phyloP scores from a whole-genome alignment of 2,888 invertebrate species.

The Zygogramma bicolorata region DNA sequence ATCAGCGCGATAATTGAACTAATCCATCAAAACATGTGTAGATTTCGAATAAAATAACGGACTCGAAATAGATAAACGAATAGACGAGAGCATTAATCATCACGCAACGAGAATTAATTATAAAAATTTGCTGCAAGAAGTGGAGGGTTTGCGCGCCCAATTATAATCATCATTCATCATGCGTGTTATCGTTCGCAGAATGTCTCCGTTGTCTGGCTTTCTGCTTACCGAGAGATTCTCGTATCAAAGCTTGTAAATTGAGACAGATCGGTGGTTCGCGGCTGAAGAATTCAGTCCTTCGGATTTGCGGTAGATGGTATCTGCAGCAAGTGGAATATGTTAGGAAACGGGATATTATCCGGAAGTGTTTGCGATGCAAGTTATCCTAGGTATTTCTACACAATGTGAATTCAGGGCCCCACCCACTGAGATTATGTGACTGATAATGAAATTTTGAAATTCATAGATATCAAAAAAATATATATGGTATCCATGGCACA shows the following conservation, averaged over 20 bases:
- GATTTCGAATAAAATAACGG: slow-evolving; percentile 30
- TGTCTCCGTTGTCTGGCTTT: slow-evolving; percentile 57
- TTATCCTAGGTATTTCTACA: not conserved
- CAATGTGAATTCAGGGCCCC: too few species aligned
- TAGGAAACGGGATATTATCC: not conserved
- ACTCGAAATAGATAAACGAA: slow-evolving; percentile 39
- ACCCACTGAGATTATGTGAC: too few species aligned
- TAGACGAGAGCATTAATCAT: slow-evolving; percentile 39
- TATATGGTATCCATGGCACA: too few species aligned
- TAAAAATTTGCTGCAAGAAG: slow-evolving; percentile 37
- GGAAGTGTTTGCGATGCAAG: not conserved
- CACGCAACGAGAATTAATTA: slow-evolving; percentile 37
- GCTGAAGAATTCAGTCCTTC: not conserved
- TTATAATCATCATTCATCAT: slow-evolving; percentile 63
- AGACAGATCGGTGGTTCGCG: not conserved
- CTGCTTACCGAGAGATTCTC: slow-evolving; percentile 57
- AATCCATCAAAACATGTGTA: slow-evolving; percentile 29
- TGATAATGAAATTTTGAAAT: too few species aligned
- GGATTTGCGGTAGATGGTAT: not conserved
- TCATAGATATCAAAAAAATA: too few species aligned
- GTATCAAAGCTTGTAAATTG: slow-evolving; percentile 45
- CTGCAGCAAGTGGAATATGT: not conserved
- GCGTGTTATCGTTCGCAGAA: slow-evolving; percentile 62
- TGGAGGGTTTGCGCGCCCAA: slow-evolving; percentile 51
- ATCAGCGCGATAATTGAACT: slow-evolving; percentile 26